A percentile compares a stretch with the other conserved stretches of the same genome.
Evolutionary conservation across 2,888 invertebrate species (phyloP).

Genomic region (Latrodectus elegans): DNA sequence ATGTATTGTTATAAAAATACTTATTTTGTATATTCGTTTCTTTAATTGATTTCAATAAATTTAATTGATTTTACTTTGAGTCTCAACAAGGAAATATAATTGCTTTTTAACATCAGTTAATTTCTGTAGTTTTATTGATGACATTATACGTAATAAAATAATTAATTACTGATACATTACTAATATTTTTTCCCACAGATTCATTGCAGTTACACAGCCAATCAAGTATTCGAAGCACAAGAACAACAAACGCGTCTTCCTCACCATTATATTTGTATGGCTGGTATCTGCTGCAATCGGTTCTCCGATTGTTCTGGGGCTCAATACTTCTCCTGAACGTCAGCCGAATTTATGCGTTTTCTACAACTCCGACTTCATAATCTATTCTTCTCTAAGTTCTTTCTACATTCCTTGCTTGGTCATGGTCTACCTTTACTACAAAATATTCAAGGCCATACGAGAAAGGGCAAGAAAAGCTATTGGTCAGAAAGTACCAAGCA

Average conservation of each 20-base stretch:
- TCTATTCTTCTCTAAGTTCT: constrained; percentile 98
- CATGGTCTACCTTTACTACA: constrained; percentile 98
- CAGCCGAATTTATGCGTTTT: constrained; percentile 87
- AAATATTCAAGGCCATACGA: constrained; percentile 95
- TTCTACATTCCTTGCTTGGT: constrained; percentile 99
- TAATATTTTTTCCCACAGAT: constrained; percentile 80
- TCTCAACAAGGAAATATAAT: too few relatives aligned
- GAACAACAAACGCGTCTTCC: constrained; percentile 93
- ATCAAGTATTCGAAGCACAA: constrained; percentile 99
- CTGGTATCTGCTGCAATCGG: constrained; percentile 95
- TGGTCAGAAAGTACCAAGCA: constrained; percentile 78
- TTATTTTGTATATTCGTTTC: too few relatives aligned
- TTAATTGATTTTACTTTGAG: too few relatives aligned
- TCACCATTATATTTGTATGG: constrained; percentile 97
- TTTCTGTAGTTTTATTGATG: too few relatives aligned
- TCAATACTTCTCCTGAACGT: constrained; percentile 93
- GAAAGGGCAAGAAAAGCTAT: constrained; percentile 89
- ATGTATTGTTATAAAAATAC: too few relatives aligned
- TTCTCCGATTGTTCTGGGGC: constrained; percentile 94
- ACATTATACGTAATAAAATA: too few relatives aligned
- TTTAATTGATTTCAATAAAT: too few relatives aligned
- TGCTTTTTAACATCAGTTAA: too few relatives aligned
- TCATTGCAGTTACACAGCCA: constrained; percentile 98
- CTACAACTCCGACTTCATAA: constrained; percentile 98
- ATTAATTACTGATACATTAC: too few relatives aligned